Evolutionary conservation across 2,888 invertebrate genomes (phyloP), one percentile per base, ranked within the genome.

Genomic region (Ellobium chinense): DNA sequence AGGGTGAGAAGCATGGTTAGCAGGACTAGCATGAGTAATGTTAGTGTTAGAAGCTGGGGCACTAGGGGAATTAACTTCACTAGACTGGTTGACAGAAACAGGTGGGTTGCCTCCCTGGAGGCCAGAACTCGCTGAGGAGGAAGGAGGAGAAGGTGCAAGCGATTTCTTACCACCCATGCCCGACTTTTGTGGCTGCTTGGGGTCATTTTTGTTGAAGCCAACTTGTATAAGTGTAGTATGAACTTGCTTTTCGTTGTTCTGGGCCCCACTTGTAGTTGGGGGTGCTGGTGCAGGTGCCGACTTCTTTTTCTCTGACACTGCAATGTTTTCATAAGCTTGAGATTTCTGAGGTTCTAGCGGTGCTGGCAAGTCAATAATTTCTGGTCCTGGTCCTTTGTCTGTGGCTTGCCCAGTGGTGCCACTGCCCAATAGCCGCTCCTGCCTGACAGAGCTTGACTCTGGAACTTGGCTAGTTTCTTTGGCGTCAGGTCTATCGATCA

Each of bases 221-320:
- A 70, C 37, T 58, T 75, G 74, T 31, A 80, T 69, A 37, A 75
- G 54, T 24, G 75, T 80, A 54, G 24, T 75, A 29, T 80, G 70
- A 46, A 31, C 31, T 2, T 18, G 14, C 56, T 14, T 63, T 27
- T 37, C 56, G 18, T 24, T 24, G n/a, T 3, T 46, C 7, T 58
- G 58, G 5, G 37, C 1, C n/a, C 31, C 31, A 31, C 27, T 31
- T 18, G 63, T 29, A 27, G 31, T 24, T 18, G 34, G 46, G 1
- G 56, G 27, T 36, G n/a, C 31, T 29, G 37, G 34, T 27, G 63
- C 46, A 2, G 27, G 54, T n/a, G 2, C 1, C 36, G 36, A 31
- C 46, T 9, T 12, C 62, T 3, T 34, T 54, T 21, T 21, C 54
- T 7, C 24, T 56, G 31, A 24, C 12, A 34, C 9, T 56, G 18